Percentiles rank a stretch among this genome's conserved stretches.
Evolutionary conservation across 2,888 invertebrate species (phyloP).

Genomic region (Lydus trimaculatus): DNA sequence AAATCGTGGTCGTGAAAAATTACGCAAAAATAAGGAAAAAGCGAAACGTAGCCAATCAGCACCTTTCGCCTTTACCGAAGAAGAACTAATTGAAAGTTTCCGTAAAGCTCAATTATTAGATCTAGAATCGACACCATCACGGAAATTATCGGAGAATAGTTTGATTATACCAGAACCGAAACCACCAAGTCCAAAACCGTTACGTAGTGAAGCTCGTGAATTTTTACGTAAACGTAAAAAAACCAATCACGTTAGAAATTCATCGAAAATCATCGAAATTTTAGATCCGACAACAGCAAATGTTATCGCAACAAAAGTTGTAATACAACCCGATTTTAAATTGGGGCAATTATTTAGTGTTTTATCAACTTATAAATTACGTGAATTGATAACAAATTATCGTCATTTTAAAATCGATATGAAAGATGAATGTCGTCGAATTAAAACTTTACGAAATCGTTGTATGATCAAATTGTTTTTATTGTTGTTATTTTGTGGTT

Average conservation of each 20-base stretch:
- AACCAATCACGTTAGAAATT: constrained; percentile 35
- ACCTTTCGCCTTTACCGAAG: constrained; percentile 64
- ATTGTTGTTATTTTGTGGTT: constrained; percentile 75
- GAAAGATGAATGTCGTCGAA: constrained; percentile 64
- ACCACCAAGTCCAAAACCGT: constrained; percentile 42
- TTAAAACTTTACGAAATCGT: constrained; percentile 67
- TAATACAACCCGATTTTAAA: constrained; percentile 42
- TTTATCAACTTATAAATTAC: constrained; percentile 52
- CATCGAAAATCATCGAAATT: constrained; percentile 54
- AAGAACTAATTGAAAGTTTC: constrained; percentile 66
- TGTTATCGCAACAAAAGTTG: constrained; percentile 46
- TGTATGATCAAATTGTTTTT: constrained; percentile 75
- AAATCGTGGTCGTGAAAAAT: constrained; percentile 44
- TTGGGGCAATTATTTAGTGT: constrained; percentile 45
- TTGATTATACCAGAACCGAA: constrained; percentile 40
- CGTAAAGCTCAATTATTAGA: constrained; percentile 58
- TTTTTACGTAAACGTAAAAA: constrained; percentile 48
- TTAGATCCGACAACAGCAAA: constrained; percentile 54
- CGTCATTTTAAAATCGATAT: constrained; percentile 67
- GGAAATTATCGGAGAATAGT: constrained; percentile 48
- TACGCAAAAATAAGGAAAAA: constrained; percentile 46
- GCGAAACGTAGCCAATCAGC: constrained; percentile 67
- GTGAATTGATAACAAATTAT: constrained; percentile 64
- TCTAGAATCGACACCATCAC: constrained; percentile 47
- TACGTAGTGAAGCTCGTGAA: constrained; percentile 53